Percentiles rank a stretch among this genome's conserved stretches.
phyloP scores from a whole-genome alignment of 2,113 vertebrate genomes.

The Anhinga anhinga region DNA sequence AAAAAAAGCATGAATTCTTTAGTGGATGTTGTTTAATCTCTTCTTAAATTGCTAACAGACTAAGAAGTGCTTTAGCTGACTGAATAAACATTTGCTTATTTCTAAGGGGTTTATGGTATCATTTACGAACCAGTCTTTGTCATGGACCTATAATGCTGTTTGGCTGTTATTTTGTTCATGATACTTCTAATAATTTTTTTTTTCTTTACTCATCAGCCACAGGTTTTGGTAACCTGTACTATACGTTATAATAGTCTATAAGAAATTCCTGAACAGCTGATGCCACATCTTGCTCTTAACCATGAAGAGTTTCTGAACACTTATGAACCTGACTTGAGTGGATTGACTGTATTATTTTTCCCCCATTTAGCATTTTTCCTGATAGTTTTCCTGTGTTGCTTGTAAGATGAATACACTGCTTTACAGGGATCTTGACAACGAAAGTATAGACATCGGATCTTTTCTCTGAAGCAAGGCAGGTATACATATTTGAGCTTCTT shows the following conservation, averaged over 20 bases:
- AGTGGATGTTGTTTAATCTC: neutral
- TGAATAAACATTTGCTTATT: neutral
- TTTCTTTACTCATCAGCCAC: neutral
- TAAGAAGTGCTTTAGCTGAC: neutral
- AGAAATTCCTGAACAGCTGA: neutral
- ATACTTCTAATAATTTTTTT: neutral
- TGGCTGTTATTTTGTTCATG: neutral
- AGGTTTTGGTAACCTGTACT: neutral
- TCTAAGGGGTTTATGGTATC: neutral
- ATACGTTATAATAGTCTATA: neutral
- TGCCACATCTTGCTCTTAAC: neutral
- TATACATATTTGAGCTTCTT: neutral
- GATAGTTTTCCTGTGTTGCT: neutral
- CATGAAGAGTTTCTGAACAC: neutral
- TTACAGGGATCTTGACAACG: neutral
- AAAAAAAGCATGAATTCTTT: neutral
- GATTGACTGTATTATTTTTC: neutral
- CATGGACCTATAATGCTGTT: neutral
- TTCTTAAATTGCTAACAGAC: neutral
- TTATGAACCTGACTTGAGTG: neutral
- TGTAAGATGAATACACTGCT: neutral
- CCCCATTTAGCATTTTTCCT: neutral
- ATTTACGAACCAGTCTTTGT: neutral
- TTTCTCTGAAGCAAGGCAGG: neutral
- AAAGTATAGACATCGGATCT: accelerated